These are phyloP conservation scores for Camelus bactrianus DNA, from an alignment of 2,113 vertebrate species.

Conservation along the genomic window DNA sequence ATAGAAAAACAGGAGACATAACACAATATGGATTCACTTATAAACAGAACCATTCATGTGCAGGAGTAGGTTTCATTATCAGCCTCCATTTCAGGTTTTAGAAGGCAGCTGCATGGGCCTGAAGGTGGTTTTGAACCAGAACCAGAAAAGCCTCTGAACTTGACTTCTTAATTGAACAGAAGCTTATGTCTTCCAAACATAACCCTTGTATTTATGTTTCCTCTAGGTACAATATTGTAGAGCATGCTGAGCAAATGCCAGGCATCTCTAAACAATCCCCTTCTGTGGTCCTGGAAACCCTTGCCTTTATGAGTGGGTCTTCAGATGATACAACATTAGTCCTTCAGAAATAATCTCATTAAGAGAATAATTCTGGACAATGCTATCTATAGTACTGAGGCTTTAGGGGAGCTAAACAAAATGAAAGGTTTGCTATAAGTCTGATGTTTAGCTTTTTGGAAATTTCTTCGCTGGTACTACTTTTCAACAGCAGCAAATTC, in stretches of 20 bases:
- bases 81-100: slow-evolving; percentile 36
- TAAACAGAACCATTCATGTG: slow-evolving; percentile 18
- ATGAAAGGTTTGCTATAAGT: not conserved
- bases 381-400: not conserved
- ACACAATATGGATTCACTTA: slow-evolving; percentile 37
- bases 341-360: not conserved
- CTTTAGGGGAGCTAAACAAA: not conserved
- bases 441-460: not conserved
- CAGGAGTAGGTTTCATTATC: slow-evolving; percentile 5
- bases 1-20: not conserved
- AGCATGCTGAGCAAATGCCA: not conserved
- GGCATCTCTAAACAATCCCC: not conserved
- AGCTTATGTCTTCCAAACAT: not conserved
- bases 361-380: slow-evolving; percentile 8
- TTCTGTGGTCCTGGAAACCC: not conserved
- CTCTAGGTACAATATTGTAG: not conserved
- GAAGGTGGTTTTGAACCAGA: not conserved
- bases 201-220: slow-evolving; percentile 9
- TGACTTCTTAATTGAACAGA: slow-evolving; percentile 45
- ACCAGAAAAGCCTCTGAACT: slow-evolving; percentile 40
- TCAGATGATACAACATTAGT: not conserved
- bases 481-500: slow-evolving; percentile 3
- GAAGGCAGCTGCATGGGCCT: not conserved
- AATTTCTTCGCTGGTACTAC: slow-evolving; percentile 2
- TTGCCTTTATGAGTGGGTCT: not conserved